These are phyloP conservation scores for Heteronetta atricapilla DNA, from an alignment of 2,113 vertebrate species.

Conservation along the genomic window DNA sequence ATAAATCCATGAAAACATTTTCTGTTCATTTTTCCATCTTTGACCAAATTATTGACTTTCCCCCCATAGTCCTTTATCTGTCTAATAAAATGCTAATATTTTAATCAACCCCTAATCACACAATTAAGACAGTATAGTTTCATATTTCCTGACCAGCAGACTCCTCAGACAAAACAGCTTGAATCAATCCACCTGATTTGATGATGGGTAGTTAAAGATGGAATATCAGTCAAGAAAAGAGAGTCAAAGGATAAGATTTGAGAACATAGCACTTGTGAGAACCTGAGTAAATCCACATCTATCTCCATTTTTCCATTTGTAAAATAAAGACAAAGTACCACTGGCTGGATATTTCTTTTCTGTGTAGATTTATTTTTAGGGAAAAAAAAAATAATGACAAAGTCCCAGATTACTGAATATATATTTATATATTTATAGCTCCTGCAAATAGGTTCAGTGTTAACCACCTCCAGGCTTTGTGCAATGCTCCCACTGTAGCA, in stretches of 20 bases:
- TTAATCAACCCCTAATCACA: neutral
- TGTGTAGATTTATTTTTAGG: neutral
- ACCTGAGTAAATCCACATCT: neutral
- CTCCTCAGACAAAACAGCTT: neutral
- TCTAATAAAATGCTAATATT: neutral
- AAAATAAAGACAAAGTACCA: neutral
- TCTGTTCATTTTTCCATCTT: neutral
- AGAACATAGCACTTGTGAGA: neutral
- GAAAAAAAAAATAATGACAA: neutral
- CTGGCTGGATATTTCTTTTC: neutral
- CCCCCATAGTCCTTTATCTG: neutral
- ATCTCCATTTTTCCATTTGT: neutral
- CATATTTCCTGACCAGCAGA: neutral
- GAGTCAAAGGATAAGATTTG: neutral
- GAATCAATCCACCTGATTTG: neutral
- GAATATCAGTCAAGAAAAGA: neutral
- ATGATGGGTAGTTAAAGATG: neutral
- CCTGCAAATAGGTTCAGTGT: neutral
- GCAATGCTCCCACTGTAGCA: rapidly evolving
- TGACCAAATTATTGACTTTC: neutral
- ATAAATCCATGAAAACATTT: neutral
- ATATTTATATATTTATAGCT: neutral
- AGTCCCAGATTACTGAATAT: neutral
- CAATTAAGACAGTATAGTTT: neutral
- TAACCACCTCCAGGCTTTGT: neutral